Evolutionary conservation across 2,797 vertebrate genomes (phyloP).

Genomic region (Sebastes glaucus): DNA sequence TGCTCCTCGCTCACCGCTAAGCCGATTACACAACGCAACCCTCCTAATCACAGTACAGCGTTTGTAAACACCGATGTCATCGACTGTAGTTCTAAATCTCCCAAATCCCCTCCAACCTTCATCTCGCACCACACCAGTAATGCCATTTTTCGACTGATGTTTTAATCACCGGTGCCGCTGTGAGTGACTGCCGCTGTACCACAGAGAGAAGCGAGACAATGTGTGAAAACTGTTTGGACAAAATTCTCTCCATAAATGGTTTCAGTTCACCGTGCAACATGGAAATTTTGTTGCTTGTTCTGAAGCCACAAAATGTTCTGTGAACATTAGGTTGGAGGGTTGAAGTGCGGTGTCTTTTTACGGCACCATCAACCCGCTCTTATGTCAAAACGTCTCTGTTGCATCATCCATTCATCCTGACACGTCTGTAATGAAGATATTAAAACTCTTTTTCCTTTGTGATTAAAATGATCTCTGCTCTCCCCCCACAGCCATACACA

Average conservation of each 20-base stretch:
- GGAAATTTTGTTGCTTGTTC: background rate
- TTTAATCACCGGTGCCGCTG: slow-evolving; percentile 68
- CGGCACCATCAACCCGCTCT: slow-evolving; percentile 18
- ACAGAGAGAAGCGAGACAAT: slow-evolving; percentile 18
- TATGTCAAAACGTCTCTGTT: slow-evolving; percentile 44
- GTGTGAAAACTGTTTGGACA: slow-evolving; percentile 28
- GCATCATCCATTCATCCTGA: slow-evolving; percentile 48
- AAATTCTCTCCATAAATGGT: slow-evolving; percentile 30
- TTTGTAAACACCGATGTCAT: slow-evolving; percentile 76
- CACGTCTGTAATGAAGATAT: slow-evolving; percentile 76
- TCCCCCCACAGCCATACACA: slow-evolving; percentile 72
- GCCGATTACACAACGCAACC: slow-evolving; percentile 77
- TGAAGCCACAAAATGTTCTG: slow-evolving; percentile 6
- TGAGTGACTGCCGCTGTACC: slow-evolving; percentile 41
- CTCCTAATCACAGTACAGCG: slow-evolving; percentile 74
- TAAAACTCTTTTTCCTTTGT: slow-evolving; percentile 74
- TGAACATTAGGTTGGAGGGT: slow-evolving; percentile 7
- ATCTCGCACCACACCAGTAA: slow-evolving; percentile 67
- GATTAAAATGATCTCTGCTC: slow-evolving; percentile 79
- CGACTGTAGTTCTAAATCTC: slow-evolving; percentile 73
- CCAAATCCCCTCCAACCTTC: slow-evolving; percentile 77
- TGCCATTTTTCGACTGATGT: slow-evolving; percentile 67
- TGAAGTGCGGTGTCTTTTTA: slow-evolving; percentile 12
- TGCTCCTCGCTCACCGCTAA: slow-evolving; percentile 72
- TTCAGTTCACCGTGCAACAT: slow-evolving; percentile 1